Base-by-base conservation (phyloP, 2,888 invertebrate genomes). In the Synanthedon tipuliformis region DNA sequence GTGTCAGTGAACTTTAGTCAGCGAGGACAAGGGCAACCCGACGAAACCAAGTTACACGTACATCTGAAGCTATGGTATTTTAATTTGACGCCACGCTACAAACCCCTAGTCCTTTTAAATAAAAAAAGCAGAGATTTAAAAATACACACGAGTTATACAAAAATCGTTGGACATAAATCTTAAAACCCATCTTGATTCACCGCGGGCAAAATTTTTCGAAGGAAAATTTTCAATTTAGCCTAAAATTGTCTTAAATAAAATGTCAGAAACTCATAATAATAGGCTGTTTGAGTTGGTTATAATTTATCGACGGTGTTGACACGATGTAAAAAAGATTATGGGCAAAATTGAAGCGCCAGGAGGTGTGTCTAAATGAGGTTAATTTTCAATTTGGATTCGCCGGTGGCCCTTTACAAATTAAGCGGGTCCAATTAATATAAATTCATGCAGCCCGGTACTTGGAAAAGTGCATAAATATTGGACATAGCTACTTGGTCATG, bases 281-380 rank as follows among this genome's bases (percentile, higher is more conserved):
- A 76, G 83, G 81, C 78, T 81, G 78, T 78, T 54, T 81, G 79
- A 75, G 78, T 73, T 66, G 70, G 70, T 69, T 70, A 79, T 86
- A 81, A 81, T 78, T 87, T 80, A 87, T 78, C 68, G 76, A 64
- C 74, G 67, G 83, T 83, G 86, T 83, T 84, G 86, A 87, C 85
- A 80, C 66, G 82, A 73, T 66, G 63, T 69, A 74, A 78, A 80
- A 55, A 78, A 72, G 63, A 70, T 64, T 62, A 60, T 65, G 58
- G 64, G 70, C 75, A 74, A 72, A 64, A 63, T 67, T 62, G 64
- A 69, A 75, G 66, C 80, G 75, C 77, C 80, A 75, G 75, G 77
- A 80, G 82, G 79, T 72, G 81, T 78, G 74, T 74, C 76, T 75
- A 75, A 79, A 78, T 71, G 77, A 80, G 81, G 83, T 81, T 82